Evolutionary conservation across 1,140 invertebrate species (phyloP).

Genomic region (Parapsyche elsis): DNA sequence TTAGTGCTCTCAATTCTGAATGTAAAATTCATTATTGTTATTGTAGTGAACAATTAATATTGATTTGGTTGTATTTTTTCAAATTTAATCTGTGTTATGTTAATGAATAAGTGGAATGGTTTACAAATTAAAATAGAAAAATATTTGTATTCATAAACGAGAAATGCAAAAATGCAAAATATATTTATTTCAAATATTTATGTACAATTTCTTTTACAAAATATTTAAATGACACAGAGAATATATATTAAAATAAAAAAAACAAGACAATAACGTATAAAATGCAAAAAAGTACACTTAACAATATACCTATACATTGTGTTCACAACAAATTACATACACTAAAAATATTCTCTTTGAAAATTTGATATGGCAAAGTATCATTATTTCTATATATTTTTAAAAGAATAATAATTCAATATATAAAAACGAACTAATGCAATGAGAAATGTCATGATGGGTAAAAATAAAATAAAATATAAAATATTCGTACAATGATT

Average conservation of each 20-base stretch:
- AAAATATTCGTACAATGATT: conserved; percentile 35
- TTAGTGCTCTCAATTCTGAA: too few species aligned
- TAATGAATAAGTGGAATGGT: too few species aligned
- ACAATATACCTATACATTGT: conserved; percentile 4
- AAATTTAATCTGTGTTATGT: too few species aligned
- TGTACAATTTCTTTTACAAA: conserved; percentile 9
- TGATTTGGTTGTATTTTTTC: too few species aligned
- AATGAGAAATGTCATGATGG: conserved; percentile 58
- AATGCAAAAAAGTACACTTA: conserved; percentile 11
- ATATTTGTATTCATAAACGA: background rate
- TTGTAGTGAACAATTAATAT: too few species aligned
- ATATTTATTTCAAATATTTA: conserved; percentile 36
- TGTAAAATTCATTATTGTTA: too few species aligned
- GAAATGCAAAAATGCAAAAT: conserved; percentile 24
- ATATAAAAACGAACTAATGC: conserved; percentile 36
- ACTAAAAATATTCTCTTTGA: conserved; percentile 42
- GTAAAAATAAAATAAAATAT: conserved; percentile 41
- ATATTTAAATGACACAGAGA: conserved; percentile 31
- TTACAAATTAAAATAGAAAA: background rate
- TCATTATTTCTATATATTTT: conserved; percentile 6
- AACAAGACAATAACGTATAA: background rate
- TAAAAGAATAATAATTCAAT: conserved; percentile 1
- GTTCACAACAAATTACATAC: conserved; percentile 14
- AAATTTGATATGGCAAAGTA: conserved; percentile 46
- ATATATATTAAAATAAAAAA: conserved; percentile 6